Base-by-base conservation (phyloP, 2,888 invertebrate genomes). In the Nomada fabriciana region DNA sequence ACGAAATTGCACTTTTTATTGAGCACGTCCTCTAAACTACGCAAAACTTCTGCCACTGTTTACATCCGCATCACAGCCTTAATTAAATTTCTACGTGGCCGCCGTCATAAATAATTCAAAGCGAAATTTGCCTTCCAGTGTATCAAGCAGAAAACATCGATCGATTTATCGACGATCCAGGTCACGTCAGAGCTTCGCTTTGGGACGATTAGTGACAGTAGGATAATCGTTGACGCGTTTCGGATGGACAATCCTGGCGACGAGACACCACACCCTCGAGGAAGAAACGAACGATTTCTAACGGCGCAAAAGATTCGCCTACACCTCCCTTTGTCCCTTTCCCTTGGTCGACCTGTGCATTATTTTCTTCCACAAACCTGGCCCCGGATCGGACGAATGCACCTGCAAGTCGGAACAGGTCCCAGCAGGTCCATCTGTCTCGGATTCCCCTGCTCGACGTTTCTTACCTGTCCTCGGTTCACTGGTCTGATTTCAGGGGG, bases 361-460 rank as follows among this genome's bases (percentile, higher is more conserved):
- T 86, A 86, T 89, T 90, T 90, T 89, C 89, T 88, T 85, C 86
- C 82, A 82, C 83, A 70, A 83, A 80, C 85, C 68, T 67, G 87
- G 86, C 83, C 83, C 86, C 70, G 81, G 69, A 75, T 82, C 84
- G 81, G 82, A 73, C 87, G 75, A 74, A 83, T 85, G 79, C 85
- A 93, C 93, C 93, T 93, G 93, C 92, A 86, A 90, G 92, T 88
- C 82, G 86, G 88, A 92, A 91, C 93, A 92, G 93, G 93, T 92
- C 91, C 88, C 90, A 90, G 86, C 93, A 92, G 92, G 93, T 93
- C 91, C 90, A 85, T 88, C 82, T 88, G 86, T 87, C 87, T 90
- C 87, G 83, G 76, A 65, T 78, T 75, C 85, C 74, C 82, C 77
- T 68, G 71, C 65, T 65, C 55, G 69, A 63, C 53, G 60, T 64